Conservation (phyloP, 1,140 invertebrate species). For the Drosophila teissieri region DNA sequence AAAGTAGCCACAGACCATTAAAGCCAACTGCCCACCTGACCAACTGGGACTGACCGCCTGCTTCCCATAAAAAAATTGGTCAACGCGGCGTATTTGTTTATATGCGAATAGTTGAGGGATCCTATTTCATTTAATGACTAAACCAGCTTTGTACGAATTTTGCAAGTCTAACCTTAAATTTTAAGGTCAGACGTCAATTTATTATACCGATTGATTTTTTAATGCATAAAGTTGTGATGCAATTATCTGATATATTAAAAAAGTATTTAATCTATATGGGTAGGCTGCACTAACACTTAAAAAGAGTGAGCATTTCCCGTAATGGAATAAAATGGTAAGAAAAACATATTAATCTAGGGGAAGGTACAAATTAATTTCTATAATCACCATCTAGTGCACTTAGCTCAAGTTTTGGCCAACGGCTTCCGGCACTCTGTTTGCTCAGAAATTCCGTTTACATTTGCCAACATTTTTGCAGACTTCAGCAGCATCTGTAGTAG, state of each 20-base stretch:
- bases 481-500: conserved; percentile 15
- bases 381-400: conserved; percentile 8
- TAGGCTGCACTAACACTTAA: neutral
- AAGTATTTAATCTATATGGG: neutral
- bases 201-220: neutral
- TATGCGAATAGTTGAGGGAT: conserved; percentile 27
- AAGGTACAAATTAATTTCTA: neutral
- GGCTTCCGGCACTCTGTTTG: neutral
- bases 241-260: neutral
- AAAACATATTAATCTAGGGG: neutral
- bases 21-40: conserved; percentile 68
- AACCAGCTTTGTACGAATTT: too few relatives aligned
- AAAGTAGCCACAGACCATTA: conserved; percentile 37
- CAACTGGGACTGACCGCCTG: conserved; percentile 37
- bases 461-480: conserved; percentile 40
- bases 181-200: neutral
- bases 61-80: conserved; percentile 46
- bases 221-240: neutral
- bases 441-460: conserved; percentile 32
- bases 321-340: neutral
- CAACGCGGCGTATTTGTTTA: conserved; percentile 60
- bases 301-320: neutral
- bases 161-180: too few relatives aligned
- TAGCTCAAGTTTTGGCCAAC: conserved; percentile 7
- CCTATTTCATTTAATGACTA: conserved; percentile 6